Conservation (phyloP, 2,797 vertebrate genomes). For the Pipistrellus pygmaeus region DNA sequence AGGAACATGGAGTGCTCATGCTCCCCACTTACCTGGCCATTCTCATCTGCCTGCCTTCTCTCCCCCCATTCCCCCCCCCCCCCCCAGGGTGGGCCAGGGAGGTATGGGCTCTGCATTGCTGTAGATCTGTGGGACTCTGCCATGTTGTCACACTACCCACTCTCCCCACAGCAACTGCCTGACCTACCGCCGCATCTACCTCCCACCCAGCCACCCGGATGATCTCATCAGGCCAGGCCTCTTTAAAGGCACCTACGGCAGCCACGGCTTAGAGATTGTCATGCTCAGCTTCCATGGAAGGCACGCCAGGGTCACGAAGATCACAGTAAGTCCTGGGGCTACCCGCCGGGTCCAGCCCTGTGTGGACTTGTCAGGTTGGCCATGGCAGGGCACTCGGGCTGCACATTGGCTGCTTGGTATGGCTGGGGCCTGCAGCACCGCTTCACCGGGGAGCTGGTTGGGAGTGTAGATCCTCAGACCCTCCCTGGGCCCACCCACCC, state of each 20-base stretch:
- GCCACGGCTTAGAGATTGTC: slow-evolving; percentile 97
- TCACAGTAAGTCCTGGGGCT: slow-evolving; percentile 92
- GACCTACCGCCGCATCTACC: slow-evolving; percentile 98
- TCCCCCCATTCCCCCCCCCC: rapidly evolving
- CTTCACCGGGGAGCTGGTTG: neutral
- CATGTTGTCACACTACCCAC: rapidly evolving
- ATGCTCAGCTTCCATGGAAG: slow-evolving; percentile 97
- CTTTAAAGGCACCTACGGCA: slow-evolving; percentile 99
- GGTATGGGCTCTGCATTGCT: neutral
- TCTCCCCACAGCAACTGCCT: slow-evolving; percentile 94
- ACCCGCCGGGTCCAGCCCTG: rapidly evolving
- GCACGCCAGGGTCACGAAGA: slow-evolving; percentile 95
- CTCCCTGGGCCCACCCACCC: rapidly evolving
- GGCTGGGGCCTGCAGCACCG: neutral
- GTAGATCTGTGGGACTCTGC: rapidly evolving
- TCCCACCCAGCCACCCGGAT: slow-evolving; percentile 92
- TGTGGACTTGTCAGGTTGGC: rapidly evolving
- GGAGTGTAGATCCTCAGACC: neutral
- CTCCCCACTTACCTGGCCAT: neutral
- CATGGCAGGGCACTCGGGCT: rapidly evolving
- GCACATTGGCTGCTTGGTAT: neutral
- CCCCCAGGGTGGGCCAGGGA: rapidly evolving
- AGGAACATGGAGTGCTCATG: neutral
- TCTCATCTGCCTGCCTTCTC: neutral
- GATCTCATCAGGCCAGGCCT: slow-evolving; percentile 96